Percentiles rank a stretch among this genome's conserved stretches.
Conservation (phyloP, 2,797 vertebrate genomes). For the Nannoperca obscura region DNA sequence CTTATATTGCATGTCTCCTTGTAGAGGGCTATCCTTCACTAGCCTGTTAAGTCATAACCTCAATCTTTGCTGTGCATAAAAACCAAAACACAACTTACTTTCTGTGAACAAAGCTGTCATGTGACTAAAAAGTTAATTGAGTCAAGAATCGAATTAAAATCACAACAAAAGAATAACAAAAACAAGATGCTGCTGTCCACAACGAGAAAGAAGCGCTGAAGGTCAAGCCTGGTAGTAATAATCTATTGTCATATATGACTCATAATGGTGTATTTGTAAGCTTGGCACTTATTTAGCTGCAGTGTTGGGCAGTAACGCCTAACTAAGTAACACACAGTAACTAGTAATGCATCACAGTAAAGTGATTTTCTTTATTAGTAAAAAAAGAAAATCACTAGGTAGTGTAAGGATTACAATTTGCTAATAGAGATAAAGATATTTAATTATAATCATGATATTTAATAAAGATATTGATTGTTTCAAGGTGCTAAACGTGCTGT, state of each 20-base stretch:
- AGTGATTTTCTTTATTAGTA: neutral
- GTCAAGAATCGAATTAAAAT: neutral
- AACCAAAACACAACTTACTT: neutral
- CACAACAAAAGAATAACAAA: neutral
- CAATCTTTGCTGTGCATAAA: neutral
- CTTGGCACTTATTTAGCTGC: neutral
- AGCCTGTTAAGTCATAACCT: slow-evolving; percentile 26
- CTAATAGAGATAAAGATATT: too few relatives aligned
- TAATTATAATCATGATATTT: too few relatives aligned
- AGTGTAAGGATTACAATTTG: too few relatives aligned
- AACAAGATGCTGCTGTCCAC: neutral
- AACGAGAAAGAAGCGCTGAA: neutral
- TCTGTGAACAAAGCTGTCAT: neutral
- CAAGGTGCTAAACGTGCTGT: neutral
- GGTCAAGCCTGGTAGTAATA: neutral
- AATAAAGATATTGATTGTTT: neutral
- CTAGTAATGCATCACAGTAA: neutral
- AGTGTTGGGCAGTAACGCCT: neutral
- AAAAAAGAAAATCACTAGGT: too few relatives aligned
- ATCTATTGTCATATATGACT: neutral
- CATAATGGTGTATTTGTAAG: neutral
- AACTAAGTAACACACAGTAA: neutral
- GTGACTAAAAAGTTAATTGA: neutral
- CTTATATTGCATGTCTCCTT: slow-evolving; percentile 31
- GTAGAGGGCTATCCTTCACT: slow-evolving; percentile 3